A percentile compares a stretch with the other conserved stretches of the same genome.
These are phyloP conservation scores for Caradrina kadenii DNA, from an alignment of 2,888 invertebrate genomes.

Conservation along the genomic window DNA sequence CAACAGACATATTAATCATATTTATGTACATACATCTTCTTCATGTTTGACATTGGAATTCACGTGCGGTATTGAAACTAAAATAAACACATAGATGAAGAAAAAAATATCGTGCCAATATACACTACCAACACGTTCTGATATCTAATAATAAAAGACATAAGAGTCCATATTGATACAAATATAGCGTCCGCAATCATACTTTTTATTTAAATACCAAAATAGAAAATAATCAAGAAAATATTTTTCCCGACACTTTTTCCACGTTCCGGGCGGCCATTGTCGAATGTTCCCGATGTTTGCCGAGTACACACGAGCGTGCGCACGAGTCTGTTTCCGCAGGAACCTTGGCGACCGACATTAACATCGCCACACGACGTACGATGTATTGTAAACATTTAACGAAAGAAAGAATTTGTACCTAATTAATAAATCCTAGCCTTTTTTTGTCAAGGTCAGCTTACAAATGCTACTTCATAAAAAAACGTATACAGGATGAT, in stretches of 20 bases:
- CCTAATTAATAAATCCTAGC: background rate
- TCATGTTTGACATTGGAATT: constrained; percentile 51
- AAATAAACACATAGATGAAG: constrained; percentile 35
- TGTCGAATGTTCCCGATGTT: constrained; percentile 60
- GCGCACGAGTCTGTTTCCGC: constrained; percentile 61
- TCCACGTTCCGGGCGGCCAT: constrained; percentile 41
- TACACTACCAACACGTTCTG: constrained; percentile 36
- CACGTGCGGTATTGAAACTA: constrained; percentile 52
- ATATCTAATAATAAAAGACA: background rate
- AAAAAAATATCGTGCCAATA: constrained; percentile 47
- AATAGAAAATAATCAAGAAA: constrained; percentile 33
- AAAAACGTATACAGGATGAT: constrained; percentile 26
- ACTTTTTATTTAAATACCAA: background rate
- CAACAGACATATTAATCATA: constrained; percentile 46
- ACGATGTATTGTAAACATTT: constrained; percentile 62
- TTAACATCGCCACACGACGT: constrained; percentile 53
- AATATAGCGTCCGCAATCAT: constrained; percentile 1
- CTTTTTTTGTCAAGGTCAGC: background rate
- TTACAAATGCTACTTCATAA: constrained; percentile 1
- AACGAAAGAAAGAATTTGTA: background rate
- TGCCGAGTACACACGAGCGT: constrained; percentile 59
- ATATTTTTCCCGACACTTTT: constrained; percentile 46
- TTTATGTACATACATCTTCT: constrained; percentile 24
- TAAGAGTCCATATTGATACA: constrained; percentile 27
- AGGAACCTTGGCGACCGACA: constrained; percentile 72